These are phyloP conservation scores for Notarius quadriscutis DNA, from an alignment of 2,113 vertebrate genomes.

Conservation along the genomic window DNA sequence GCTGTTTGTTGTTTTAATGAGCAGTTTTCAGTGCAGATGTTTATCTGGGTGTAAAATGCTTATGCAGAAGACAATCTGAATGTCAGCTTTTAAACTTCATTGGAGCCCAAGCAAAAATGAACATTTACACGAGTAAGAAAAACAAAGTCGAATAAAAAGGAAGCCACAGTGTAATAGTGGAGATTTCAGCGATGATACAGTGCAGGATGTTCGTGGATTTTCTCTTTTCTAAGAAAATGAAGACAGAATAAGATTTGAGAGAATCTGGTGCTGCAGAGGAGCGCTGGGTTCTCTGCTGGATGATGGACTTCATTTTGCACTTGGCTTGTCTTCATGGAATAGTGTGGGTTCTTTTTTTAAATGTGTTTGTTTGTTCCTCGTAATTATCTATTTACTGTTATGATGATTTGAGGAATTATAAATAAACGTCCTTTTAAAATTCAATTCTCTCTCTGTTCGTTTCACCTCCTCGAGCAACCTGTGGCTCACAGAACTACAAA, in stretches of 20 bases:
- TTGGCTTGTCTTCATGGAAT: too few relatives aligned
- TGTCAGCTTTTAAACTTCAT: not conserved
- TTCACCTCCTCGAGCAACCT: not conserved
- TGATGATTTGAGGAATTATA: too few relatives aligned
- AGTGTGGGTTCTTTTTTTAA: too few relatives aligned
- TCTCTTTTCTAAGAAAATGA: not conserved
- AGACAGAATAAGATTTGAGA: too few relatives aligned
- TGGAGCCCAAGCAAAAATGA: not conserved
- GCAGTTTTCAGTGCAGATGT: not conserved
- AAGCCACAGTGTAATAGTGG: not conserved
- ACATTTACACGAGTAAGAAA: not conserved
- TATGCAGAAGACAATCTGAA: not conserved
- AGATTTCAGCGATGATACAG: not conserved
- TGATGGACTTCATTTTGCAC: too few relatives aligned
- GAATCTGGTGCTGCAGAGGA: too few relatives aligned
- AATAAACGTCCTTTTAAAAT: too few relatives aligned
- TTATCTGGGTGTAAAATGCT: not conserved
- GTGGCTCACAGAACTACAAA: slow-evolving; percentile 18
- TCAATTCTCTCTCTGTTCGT: too few relatives aligned
- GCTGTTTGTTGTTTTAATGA: not conserved
- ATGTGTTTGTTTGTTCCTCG: too few relatives aligned
- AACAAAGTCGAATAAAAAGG: not conserved
- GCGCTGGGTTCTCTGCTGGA: too few relatives aligned
- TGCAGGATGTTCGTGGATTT: not conserved
- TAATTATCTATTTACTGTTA: too few relatives aligned